Base-by-base conservation (phyloP, 2,888 invertebrate genomes). In the Campopleginae sp. region DNA sequence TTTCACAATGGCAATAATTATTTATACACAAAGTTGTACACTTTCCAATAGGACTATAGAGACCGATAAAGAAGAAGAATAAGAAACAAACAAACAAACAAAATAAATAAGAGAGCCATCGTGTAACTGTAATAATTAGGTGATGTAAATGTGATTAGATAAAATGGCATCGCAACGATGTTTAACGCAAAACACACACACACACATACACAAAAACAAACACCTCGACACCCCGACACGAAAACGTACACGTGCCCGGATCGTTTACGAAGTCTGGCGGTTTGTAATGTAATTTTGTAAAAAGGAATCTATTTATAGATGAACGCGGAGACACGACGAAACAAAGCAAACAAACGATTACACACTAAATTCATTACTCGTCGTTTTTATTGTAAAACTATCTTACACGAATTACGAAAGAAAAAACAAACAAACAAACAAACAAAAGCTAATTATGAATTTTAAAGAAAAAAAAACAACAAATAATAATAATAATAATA, bases 221-320 rank as follows among this genome's bases (percentile, higher is more conserved):
- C 75, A 63, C 3, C n/a, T n/a, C n/a, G n/a, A 74, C 38, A 61
- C n/a, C 44, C 44, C 44, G 44, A 61, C 74, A 27, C 10, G 12
- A 7, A 44, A 54, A 23, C 23, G n/a, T 63, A 38, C 63, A 17
- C 87, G 87, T 89, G 90, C 90, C 91, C 92, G 90, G 91, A 92
- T 91, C 42, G 88, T 91, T 91, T 89, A 88, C 88, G 23, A 66
- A 80, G 90, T 92, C 90, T 91, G 91, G 89, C 90, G 90, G 90
- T 92, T 93, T 92, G 91, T 93, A 92, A 92, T 93, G 93, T 93
- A 92, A 93, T 93, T 93, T 93, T 93, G 93, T 93, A 93, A 92
- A 93, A 90, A 93, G 92, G 90, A 88, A 90, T 89, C 90, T 91
- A 92, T 92, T 92, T 92, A 92, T 91, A 87, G 66, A 65, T 48